These are phyloP conservation scores for Miichthys miiuy DNA, from an alignment of 2,797 vertebrate genomes.

Conservation along the genomic window DNA sequence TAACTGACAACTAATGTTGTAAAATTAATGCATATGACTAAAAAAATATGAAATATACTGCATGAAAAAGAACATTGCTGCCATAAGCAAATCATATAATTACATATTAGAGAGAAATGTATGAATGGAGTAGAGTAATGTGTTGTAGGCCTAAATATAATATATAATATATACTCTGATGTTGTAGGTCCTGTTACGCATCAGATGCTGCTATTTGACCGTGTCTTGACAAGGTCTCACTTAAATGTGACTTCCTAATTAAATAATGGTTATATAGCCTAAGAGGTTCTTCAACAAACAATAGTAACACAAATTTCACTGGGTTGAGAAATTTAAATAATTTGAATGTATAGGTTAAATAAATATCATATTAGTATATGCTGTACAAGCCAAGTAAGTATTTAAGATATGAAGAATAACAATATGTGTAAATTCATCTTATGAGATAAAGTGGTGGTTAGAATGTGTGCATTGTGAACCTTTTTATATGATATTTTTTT, in stretches of 20 bases:
- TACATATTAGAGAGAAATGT: not conserved
- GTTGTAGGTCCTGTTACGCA: too few species aligned
- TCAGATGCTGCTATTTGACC: too few species aligned
- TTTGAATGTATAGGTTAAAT: not conserved
- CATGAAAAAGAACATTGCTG: not conserved
- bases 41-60: not conserved
- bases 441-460: not conserved
- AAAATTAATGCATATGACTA: not conserved
- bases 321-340: not conserved
- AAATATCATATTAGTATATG: not conserved
- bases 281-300: not conserved
- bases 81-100: not conserved
- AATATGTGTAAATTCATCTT: not conserved
- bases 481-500: not conserved
- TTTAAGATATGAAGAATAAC: not conserved
- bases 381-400: not conserved
- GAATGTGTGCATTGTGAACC: not conserved
- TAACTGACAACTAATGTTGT: not conserved
- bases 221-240: too few species aligned
- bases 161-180: too few species aligned
- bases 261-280: too few species aligned
- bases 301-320: not conserved
- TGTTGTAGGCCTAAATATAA: too few species aligned
- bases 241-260: too few species aligned
- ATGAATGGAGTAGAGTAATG: not conserved